Conservation (phyloP, 2,113 vertebrate genomes). For the Chlamydotis undulata region DNA sequence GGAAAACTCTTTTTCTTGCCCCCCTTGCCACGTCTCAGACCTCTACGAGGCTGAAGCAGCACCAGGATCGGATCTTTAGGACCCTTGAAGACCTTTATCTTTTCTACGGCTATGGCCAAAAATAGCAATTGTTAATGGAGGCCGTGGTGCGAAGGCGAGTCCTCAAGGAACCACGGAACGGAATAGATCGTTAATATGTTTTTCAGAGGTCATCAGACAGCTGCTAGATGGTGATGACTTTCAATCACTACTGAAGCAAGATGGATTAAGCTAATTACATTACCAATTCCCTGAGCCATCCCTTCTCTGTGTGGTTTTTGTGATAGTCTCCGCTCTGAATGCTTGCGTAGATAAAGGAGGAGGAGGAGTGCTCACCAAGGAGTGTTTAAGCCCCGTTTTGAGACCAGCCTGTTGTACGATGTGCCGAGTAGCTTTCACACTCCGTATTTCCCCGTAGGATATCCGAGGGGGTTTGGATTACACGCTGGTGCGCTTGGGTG, state of each 20-base stretch:
- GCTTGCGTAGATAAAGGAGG: neutral
- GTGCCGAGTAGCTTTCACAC: neutral
- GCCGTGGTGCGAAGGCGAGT: neutral
- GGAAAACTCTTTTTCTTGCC: neutral
- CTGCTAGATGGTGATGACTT: neutral
- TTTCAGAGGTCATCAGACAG: neutral
- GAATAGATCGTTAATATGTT: neutral
- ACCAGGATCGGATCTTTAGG: neutral
- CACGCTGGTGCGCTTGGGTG: accelerated
- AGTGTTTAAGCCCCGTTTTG: neutral
- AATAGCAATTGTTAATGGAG: neutral
- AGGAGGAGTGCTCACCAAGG: neutral
- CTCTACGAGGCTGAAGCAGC: neutral
- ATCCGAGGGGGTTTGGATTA: neutral
- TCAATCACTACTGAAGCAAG: neutral
- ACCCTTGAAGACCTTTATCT: neutral
- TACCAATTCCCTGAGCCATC: neutral
- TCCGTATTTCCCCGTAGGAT: neutral
- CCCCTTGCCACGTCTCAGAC: neutral
- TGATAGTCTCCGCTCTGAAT: neutral
- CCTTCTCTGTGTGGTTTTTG: neutral
- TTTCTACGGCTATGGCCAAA: neutral
- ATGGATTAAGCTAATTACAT: neutral
- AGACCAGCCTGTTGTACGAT: neutral
- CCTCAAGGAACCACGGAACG: neutral